A percentile compares a stretch with the other conserved stretches of the same genome.
phyloP scores from a whole-genome alignment of 1,140 invertebrate species.

The Philopotamus ludificatus region DNA sequence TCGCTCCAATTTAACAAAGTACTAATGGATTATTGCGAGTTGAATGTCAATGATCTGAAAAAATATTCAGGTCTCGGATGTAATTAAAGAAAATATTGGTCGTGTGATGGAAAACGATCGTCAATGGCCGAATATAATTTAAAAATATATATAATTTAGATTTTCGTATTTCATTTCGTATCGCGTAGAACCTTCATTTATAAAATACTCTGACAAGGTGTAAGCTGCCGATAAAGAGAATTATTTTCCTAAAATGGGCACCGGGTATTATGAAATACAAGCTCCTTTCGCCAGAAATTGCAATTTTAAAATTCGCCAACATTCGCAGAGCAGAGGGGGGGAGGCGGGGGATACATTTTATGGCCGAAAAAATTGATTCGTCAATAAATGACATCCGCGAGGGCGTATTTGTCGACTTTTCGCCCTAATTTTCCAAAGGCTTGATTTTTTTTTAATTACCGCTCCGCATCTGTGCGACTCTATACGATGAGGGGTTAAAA shows the following conservation, averaged over 20 bases:
- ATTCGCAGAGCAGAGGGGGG: no score
- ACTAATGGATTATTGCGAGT: conserved; percentile 1
- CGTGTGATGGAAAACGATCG: no score
- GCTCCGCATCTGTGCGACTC: background rate
- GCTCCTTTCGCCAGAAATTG: no score
- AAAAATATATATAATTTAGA: no score
- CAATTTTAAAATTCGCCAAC: no score
- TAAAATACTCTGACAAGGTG: background rate
- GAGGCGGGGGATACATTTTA: no score
- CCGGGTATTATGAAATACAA: no score
- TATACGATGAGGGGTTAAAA: background rate
- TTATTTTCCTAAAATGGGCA: conserved; percentile 2
- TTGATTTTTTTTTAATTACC: background rate
- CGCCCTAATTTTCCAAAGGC: background rate
- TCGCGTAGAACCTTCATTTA: conserved; percentile 2
- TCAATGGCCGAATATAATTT: no score
- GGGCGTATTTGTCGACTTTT: background rate
- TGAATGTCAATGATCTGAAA: background rate
- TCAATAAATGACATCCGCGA: no score
- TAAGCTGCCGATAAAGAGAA: conserved; percentile 3
- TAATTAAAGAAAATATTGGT: no score
- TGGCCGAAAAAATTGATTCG: no score
- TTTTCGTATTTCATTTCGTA: no score
- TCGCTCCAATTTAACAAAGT: conserved; percentile 1
- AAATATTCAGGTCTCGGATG: background rate